Evolutionary conservation across 1,140 invertebrate genomes (phyloP).

Genomic region (Euura lappo): DNA sequence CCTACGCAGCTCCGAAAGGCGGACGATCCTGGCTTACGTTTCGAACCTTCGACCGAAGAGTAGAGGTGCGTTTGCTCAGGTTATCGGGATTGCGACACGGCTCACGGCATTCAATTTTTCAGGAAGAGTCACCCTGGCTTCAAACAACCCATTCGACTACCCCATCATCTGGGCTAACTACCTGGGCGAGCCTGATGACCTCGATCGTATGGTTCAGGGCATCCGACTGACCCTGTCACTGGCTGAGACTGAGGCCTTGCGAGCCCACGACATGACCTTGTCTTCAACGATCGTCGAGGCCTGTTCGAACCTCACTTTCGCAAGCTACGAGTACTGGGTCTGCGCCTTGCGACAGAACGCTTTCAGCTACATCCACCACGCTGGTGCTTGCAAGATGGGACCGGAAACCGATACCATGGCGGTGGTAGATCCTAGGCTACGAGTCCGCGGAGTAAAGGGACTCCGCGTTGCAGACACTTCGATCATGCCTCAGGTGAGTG

Average conservation of each 20-base stretch:
- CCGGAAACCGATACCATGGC: slow-evolving; percentile 68
- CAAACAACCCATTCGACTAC: slow-evolving; percentile 63
- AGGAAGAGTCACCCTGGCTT: slow-evolving; percentile 53
- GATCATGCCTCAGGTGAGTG: slow-evolving; percentile 61
- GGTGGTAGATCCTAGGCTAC: slow-evolving; percentile 73
- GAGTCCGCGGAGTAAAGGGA: slow-evolving; percentile 58
- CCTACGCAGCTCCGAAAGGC: slow-evolving; percentile 64
- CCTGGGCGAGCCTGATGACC: slow-evolving; percentile 56
- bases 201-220: slow-evolving; percentile 56
- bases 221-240: slow-evolving; percentile 57
- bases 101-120: slow-evolving; percentile 4
- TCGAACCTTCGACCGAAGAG: slow-evolving; percentile 63
- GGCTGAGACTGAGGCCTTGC: slow-evolving; percentile 54
- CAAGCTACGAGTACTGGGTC: slow-evolving; percentile 77
- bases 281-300: slow-evolving; percentile 52
- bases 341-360: slow-evolving; percentile 78
- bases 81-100: slow-evolving; percentile 61
- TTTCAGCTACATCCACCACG: slow-evolving; percentile 85
- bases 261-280: slow-evolving; percentile 57
- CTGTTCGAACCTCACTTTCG: slow-evolving; percentile 67
- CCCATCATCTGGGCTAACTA: slow-evolving; percentile 69
- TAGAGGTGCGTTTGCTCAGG: slow-evolving; percentile 49
- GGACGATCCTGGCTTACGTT: slow-evolving; percentile 58
- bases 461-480: slow-evolving; percentile 65
- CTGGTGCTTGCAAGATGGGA: slow-evolving; percentile 84